phyloP scores from a whole-genome alignment of 2,797 vertebrate species.

The Channallabes apus region DNA sequence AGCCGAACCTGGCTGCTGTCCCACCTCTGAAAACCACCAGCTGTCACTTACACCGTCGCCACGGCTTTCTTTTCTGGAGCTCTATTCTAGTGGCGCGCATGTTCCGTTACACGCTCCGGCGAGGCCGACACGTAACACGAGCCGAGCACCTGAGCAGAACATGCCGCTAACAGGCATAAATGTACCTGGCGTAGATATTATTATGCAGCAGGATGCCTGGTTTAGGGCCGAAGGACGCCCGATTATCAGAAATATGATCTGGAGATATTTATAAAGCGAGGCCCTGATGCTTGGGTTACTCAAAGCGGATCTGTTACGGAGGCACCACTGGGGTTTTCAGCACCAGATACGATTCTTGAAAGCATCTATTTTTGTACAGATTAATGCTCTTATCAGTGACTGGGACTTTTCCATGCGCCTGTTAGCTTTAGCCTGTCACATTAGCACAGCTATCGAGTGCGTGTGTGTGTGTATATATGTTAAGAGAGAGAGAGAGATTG shows the following conservation, averaged over 20 bases:
- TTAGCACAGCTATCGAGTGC: not conserved
- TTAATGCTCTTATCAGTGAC: conserved; percentile 72
- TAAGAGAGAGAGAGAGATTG: not conserved
- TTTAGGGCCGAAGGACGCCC: conserved; percentile 67
- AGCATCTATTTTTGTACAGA: conserved; percentile 83
- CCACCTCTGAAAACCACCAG: conserved; percentile 38
- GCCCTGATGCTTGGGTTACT: conserved; percentile 70
- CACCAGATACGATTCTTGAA: conserved; percentile 74
- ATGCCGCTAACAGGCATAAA: conserved; percentile 48
- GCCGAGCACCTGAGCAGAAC: not conserved
- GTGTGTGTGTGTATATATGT: not conserved
- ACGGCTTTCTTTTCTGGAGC: conserved; percentile 15
- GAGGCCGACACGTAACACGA: not conserved
- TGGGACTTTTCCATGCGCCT: conserved; percentile 62
- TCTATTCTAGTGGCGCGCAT: not conserved
- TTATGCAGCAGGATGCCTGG: conserved; percentile 57
- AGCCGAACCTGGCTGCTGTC: conserved; percentile 35
- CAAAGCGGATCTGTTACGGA: conserved; percentile 73
- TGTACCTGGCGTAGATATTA: conserved; percentile 63
- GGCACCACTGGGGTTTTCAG: conserved; percentile 69
- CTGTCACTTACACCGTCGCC: conserved; percentile 42
- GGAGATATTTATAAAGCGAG: conserved; percentile 76
- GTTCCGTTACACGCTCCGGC: conserved; percentile 9
- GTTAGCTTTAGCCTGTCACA: conserved; percentile 30
- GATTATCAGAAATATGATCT: conserved; percentile 74